These are phyloP conservation scores for Tonatia bakeri DNA, from an alignment of 2,113 vertebrate species.

Conservation along the genomic window DNA sequence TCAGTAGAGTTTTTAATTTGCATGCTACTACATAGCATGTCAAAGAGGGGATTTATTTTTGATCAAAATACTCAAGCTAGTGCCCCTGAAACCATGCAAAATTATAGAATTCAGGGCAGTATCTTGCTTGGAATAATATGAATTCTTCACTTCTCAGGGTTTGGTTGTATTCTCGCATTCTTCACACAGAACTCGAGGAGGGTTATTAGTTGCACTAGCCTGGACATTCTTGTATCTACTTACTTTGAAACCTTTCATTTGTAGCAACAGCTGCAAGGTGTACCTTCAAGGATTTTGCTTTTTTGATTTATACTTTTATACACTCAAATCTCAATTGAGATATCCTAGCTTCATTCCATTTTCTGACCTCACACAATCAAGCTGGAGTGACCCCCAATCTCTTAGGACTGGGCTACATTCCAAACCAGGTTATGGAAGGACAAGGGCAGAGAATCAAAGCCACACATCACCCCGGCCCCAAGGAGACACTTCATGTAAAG, in stretches of 20 bases:
- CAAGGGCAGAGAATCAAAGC: slow-evolving; percentile 77
- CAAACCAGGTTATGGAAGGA: slow-evolving; percentile 76
- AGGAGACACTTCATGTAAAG: slow-evolving; percentile 72
- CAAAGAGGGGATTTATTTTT: neutral
- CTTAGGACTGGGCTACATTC: slow-evolving; percentile 79
- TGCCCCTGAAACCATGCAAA: neutral
- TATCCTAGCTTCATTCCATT: slow-evolving; percentile 79
- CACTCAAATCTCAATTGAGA: slow-evolving; percentile 76
- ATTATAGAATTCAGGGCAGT: neutral
- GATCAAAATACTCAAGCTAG: neutral
- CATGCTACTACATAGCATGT: neutral
- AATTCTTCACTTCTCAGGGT: neutral
- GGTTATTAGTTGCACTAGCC: slow-evolving; percentile 55
- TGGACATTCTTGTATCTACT: slow-evolving; percentile 55
- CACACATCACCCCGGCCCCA: slow-evolving; percentile 76
- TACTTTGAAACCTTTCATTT: slow-evolving; percentile 82
- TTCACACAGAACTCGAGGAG: neutral
- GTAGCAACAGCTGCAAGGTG: slow-evolving; percentile 76
- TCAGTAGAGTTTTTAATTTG: neutral
- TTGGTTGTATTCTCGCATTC: neutral
- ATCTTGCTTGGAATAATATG: neutral
- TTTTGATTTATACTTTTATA: slow-evolving; percentile 84
- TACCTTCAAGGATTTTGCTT: slow-evolving; percentile 84
- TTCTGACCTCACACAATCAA: slow-evolving; percentile 81
- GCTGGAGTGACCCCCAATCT: slow-evolving; percentile 77